A percentile compares a stretch with the other conserved stretches of the same genome.
Evolutionary conservation across 1,140 invertebrate species (phyloP).

Genomic region (Drosophila nigromelanica): DNA sequence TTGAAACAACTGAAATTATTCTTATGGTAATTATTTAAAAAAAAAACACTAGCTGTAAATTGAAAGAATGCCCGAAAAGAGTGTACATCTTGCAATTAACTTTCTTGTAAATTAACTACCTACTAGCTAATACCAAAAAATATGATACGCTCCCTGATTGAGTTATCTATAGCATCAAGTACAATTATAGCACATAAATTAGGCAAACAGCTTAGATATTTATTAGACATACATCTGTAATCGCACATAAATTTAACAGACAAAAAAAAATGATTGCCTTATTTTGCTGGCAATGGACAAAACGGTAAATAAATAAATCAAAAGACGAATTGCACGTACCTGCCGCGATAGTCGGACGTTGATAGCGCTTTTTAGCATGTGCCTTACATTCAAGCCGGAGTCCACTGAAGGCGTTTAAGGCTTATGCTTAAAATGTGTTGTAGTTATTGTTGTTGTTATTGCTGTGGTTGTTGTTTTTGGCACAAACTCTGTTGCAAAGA

Average conservation of each 20-base stretch:
- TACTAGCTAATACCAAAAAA: neutral
- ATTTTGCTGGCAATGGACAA: slow-evolving; percentile 33
- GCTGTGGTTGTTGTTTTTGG: slow-evolving; percentile 6
- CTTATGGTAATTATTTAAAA: neutral
- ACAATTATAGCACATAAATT: slow-evolving; percentile 15
- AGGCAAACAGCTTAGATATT: slow-evolving; percentile 27
- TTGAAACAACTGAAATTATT: neutral
- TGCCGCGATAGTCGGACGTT: slow-evolving; percentile 53
- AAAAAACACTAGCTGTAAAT: slow-evolving; percentile 1
- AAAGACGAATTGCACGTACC: slow-evolving; percentile 71
- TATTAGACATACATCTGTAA: slow-evolving; percentile 24
- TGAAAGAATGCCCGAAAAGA: no score
- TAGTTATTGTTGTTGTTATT: slow-evolving; percentile 9
- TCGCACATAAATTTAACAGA: slow-evolving; percentile 24
- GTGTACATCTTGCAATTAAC: no score
- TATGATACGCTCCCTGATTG: neutral
- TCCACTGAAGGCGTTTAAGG: slow-evolving; percentile 75
- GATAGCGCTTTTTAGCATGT: slow-evolving; percentile 68
- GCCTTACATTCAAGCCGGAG: slow-evolving; percentile 34
- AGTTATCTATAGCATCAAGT: neutral
- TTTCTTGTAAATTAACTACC: slow-evolving; percentile 15
- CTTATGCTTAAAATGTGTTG: slow-evolving; percentile 35
- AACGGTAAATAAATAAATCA: slow-evolving; percentile 59
- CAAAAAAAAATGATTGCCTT: slow-evolving; percentile 51
- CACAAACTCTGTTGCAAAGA: slow-evolving; percentile 52